Base-by-base conservation (phyloP, 2,888 invertebrate species). In the Agrotis exclamationis region DNA sequence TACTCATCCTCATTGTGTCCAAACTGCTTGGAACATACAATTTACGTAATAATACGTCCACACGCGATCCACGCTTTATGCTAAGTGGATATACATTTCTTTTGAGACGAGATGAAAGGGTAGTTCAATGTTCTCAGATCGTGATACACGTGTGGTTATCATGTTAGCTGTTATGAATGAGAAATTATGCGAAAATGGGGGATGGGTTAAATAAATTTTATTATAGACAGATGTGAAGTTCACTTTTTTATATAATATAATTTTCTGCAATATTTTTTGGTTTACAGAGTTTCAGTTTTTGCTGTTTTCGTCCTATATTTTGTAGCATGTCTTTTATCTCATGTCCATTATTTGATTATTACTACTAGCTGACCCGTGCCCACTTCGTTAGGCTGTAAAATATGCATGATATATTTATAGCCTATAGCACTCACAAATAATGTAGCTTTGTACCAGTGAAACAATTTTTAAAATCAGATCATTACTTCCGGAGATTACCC, bases 41-140 rank as follows among this genome's bases (percentile, higher is more conserved):
- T 80, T 79, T 79, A 68, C 70, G 70, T 74, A 69, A 80, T 79
- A 82, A 71, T 69, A 68, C 62, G 63, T 58, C 66, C 68, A 74
- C 82, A 81, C 67, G 79, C 79, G 75, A 72, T 75, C 51, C 78
- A 18, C 82, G 59, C 50, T 68, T 82, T 74, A 82, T 82, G 68
- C 79, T 74, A 80, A 80, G 74, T 78, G 63, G 50, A 48, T 81
- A 57, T 80, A 80, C 54, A 16, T 74, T 82, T 82, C 82, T 80
- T 80, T 72, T 78, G 57, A 80, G 74, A 66, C 45, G 64, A 70
- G 66, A 77, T 82, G 69, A 82, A 82, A 67, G 82, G 47, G 60
- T 73, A 48, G 73, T 62, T 57, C 66, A 54, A 39, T 67, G 53
- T 62, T 66, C 51, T 20, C 57, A 39, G n/a, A n/a, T 56, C 24